Percentiles rank a stretch among this genome's conserved stretches.
Evolutionary conservation across 1,140 invertebrate genomes (phyloP).

Genomic region (Sitobion miscanthi): DNA sequence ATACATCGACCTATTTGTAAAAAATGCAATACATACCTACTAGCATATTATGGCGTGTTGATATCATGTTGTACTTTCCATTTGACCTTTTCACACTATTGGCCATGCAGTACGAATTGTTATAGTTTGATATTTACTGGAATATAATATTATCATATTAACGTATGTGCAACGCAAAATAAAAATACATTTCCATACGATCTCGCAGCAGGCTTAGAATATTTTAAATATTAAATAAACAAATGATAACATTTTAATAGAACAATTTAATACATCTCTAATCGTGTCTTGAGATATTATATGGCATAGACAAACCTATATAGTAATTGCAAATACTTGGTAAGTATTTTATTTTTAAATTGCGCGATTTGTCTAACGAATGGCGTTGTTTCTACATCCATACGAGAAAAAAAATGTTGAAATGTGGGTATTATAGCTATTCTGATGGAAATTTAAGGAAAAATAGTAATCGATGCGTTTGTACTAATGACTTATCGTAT

Average conservation of each 20-base stretch:
- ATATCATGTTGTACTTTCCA: conserved; percentile 17
- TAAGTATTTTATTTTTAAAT: neutral
- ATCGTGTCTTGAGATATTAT: neutral
- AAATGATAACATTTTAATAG: no score
- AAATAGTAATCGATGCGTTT: neutral
- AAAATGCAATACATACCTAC: neutral
- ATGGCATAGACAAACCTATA: neutral
- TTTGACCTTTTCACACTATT: conserved; percentile 30
- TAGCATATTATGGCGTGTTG: neutral
- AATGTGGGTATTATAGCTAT: neutral
- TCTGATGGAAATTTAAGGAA: neutral
- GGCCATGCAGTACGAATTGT: neutral
- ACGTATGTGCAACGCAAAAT: neutral
- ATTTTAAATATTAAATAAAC: neutral
- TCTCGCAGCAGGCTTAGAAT: neutral
- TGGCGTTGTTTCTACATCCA: neutral
- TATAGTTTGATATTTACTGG: neutral
- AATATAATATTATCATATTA: neutral
- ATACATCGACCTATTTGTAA: conserved; percentile 5
- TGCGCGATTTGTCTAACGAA: no score
- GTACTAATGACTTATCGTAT: neutral
- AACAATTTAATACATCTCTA: no score
- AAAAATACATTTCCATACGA: neutral
- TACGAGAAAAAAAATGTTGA: neutral
- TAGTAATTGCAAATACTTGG: neutral